These are phyloP conservation scores for Hydrozoanthus tunicans DNA, from an alignment of 64 coral and sea anemone species.

Conservation along the genomic window DNA sequence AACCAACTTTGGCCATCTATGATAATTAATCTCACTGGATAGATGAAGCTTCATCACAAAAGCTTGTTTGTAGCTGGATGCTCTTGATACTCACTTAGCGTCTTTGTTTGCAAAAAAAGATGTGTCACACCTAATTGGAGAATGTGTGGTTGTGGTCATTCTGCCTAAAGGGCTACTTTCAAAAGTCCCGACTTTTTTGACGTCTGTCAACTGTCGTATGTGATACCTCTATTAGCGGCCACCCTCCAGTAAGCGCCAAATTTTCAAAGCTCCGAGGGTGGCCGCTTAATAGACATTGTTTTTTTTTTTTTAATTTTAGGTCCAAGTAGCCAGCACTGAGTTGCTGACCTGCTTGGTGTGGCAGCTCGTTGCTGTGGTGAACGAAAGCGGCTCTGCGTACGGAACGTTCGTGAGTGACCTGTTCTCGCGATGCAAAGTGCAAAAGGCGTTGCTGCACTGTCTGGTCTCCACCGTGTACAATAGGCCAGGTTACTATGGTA, in stretches of 20 bases:
- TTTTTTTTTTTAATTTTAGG: neutral
- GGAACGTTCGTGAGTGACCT: slow-evolving; percentile 92
- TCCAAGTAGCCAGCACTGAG: slow-evolving; percentile 84
- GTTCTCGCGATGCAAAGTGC: slow-evolving; percentile 94
- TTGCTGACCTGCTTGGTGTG: slow-evolving; percentile 70
- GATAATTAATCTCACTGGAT: too few species aligned
- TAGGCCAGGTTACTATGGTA: slow-evolving; percentile 55
- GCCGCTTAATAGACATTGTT: too few species aligned
- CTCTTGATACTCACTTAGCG: too few species aligned
- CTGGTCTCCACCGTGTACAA: slow-evolving; percentile 78
- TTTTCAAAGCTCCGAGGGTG: too few species aligned
- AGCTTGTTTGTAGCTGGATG: too few species aligned
- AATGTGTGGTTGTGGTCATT: too few species aligned
- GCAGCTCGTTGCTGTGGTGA: slow-evolving; percentile 88
- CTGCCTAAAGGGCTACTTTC: too few species aligned
- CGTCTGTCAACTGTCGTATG: neutral
- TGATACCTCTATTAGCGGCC: neutral
- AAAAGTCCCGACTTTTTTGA: neutral
- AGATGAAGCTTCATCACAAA: too few species aligned
- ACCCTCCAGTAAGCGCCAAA: too few species aligned
- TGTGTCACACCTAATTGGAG: too few species aligned
- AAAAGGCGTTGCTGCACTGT: slow-evolving; percentile 95
- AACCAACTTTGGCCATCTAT: too few species aligned
- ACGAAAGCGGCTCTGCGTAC: slow-evolving; percentile 81
- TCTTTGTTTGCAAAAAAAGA: too few species aligned